Evolutionary conservation across 2,113 vertebrate species (phyloP).

Genomic region (Chunga burmeisteri): DNA sequence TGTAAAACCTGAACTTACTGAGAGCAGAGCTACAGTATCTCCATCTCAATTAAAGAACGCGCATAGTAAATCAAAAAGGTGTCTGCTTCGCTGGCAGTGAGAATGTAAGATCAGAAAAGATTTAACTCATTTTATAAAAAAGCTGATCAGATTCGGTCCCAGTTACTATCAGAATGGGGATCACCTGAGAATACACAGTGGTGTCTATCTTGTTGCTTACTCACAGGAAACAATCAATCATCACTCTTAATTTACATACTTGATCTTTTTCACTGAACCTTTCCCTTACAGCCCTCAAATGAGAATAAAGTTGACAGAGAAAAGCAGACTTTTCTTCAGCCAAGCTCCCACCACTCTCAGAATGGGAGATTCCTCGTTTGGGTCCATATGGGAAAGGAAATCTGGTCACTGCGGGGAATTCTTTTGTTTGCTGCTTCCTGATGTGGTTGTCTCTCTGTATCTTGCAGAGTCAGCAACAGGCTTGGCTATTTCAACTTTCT

Average conservation of each 20-base stretch:
- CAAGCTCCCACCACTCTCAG: neutral
- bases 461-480: neutral
- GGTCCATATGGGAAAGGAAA: neutral
- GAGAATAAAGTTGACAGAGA: neutral
- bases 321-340: neutral
- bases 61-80: conserved; percentile 32
- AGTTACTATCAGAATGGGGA: neutral
- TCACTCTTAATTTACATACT: neutral
- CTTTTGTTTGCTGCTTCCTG: neutral
- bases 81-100: conserved; percentile 12
- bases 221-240: neutral
- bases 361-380: neutral
- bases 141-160: conserved; percentile 1
- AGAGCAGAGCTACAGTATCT: neutral
- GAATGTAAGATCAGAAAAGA: conserved; percentile 37
- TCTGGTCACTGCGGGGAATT: rapidly evolving
- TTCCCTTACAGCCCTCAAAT: neutral
- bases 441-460: neutral
- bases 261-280: neutral
- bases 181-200: neutral
- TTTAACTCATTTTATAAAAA: neutral
- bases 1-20: conserved; percentile 3
- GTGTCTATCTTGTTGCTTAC: neutral
- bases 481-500: neutral
- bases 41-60: conserved; percentile 31